Base-by-base conservation (phyloP, 2,113 vertebrate species). In the Collichthys lucidus region DNA sequence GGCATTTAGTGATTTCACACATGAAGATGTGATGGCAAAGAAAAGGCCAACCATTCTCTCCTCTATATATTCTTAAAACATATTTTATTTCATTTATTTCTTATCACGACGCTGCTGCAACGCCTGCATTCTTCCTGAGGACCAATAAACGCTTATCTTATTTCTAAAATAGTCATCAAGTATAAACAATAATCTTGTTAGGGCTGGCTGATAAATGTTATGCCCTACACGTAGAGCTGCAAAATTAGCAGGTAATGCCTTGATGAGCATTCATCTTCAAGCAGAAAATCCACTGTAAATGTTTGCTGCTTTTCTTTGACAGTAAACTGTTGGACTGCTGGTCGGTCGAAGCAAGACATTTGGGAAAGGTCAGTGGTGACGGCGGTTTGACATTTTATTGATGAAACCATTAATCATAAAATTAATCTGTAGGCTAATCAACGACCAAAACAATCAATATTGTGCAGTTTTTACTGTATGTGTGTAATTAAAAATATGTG, bases 1-100 rank as follows among this genome's bases (percentile, higher is more conserved):
- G 81, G 47, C 69, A 71, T 76, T 89, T 71, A 81, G 75, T 62
- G 50, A 80, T 91, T 92, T 85, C 72, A 91, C 84, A 83, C 79
- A 74, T 74, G 84, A 89, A 60, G 22, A 77, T 56, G 47, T 15
- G 55, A 47, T 50, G 65, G 63, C 19, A 79, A 69, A 76, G 63
- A 66, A 35, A 70, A 63, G 35, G 20, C 11, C 14, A 55, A 24
- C 46, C 3, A 7, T 49, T 50, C 16, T 16, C 11, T 22, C 8
- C 4, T 6, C 49, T 1, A 17, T 53, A 8, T 53, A 1, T 19
- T 53, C 50, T 53, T 53, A 0, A 20, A 10, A 20, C 19, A 20
- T 35, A 5, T n/a, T 26, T 20, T 8, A 7, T 35, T 47, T 52
- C 14, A 40, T 77, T 7, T 3, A 14, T 40, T 42, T 20, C 5